Percentiles rank a stretch among this genome's conserved stretches.
Evolutionary conservation across 2,797 vertebrate genomes (phyloP).

Genomic region (Aselliscus stoliczkanus): DNA sequence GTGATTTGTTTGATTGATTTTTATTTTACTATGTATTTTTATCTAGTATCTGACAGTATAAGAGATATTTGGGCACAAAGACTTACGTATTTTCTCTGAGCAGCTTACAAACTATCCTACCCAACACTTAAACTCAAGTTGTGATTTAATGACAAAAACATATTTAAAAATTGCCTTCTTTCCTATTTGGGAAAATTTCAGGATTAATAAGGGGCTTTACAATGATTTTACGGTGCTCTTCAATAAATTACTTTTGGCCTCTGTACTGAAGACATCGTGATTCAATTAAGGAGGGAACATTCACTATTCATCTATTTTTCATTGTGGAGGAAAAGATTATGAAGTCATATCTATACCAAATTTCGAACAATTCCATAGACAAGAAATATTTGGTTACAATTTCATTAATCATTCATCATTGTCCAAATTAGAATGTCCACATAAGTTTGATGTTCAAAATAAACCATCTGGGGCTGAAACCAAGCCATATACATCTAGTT

Average conservation of each 20-base stretch:
- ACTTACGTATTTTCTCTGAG: background rate
- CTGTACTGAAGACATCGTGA: background rate
- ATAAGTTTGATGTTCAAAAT: background rate
- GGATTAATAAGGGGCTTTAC: background rate
- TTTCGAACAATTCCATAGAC: background rate
- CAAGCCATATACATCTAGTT: background rate
- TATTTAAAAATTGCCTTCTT: background rate
- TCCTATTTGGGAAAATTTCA: background rate
- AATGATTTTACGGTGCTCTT: background rate
- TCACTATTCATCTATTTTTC: conserved; percentile 10
- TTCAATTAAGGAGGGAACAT: conserved; percentile 14
- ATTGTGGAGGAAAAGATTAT: background rate
- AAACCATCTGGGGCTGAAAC: background rate
- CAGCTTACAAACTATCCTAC: background rate
- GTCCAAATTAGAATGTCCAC: background rate
- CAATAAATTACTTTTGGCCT: background rate
- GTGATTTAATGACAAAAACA: conserved; percentile 13
- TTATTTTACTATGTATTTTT: background rate
- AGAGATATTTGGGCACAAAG: background rate
- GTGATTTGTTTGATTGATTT: background rate
- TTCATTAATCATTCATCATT: background rate
- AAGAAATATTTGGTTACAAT: background rate
- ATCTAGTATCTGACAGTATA: background rate
- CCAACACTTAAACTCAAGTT: background rate
- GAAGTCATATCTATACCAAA: background rate